phyloP scores from a whole-genome alignment of 2,113 vertebrate species.

The Sceloporus undulatus region DNA sequence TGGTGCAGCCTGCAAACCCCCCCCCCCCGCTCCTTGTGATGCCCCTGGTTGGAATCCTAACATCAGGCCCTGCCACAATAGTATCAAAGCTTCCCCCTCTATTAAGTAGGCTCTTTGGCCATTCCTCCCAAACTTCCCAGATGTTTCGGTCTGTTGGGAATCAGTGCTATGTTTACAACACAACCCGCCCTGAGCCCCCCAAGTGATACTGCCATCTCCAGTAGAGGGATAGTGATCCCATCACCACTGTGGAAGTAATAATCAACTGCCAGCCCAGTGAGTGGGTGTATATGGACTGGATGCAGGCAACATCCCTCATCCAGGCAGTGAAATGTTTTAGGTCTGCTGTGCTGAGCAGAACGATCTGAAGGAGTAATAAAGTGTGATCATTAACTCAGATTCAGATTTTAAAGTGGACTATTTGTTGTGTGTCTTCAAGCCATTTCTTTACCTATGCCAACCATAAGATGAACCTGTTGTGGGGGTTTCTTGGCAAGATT shows the following conservation, averaged over 20 bases:
- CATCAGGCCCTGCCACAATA: background rate
- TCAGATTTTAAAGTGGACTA: background rate
- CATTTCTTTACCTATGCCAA: background rate
- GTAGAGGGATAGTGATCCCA: no score
- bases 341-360: background rate
- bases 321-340: background rate
- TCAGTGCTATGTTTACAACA: background rate
- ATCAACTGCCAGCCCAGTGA: no score
- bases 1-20: no score
- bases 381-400: background rate
- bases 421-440: background rate
- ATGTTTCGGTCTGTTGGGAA: background rate
- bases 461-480: no score
- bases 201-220: background rate
- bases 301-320: background rate
- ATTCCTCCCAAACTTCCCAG: background rate
- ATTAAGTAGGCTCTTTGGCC: background rate
- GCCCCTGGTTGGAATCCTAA: background rate
- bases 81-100: background rate
- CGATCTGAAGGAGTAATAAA: background rate
- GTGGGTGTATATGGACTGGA: background rate
- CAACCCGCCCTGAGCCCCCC: background rate
- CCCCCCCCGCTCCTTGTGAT: no score
- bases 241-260: background rate
- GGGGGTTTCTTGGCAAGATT: no score